These are phyloP conservation scores for Gallinago media DNA, from an alignment of 2,113 vertebrate species.

Conservation along the genomic window DNA sequence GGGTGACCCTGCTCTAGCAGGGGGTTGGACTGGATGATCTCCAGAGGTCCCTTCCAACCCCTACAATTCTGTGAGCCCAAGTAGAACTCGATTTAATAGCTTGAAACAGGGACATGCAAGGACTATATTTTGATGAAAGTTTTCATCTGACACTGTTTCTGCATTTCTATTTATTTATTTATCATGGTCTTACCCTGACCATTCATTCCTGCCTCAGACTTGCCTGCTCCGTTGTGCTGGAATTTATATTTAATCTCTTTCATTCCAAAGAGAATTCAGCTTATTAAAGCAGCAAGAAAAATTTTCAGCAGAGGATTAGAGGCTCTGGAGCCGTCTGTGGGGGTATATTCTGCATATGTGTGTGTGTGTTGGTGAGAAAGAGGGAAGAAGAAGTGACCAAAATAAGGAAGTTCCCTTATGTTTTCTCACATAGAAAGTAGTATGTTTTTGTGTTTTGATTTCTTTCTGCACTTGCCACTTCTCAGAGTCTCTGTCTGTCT, in stretches of 20 bases:
- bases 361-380: conserved; percentile 11
- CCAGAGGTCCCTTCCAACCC: too few species aligned
- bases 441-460: not conserved
- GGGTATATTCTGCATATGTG: not conserved
- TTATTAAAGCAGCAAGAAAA: not conserved
- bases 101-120: not conserved
- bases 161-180: not conserved
- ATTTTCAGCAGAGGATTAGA: conserved; percentile 6
- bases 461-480: not conserved
- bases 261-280: conserved; percentile 40
- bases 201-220: not conserved
- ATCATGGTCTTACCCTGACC: not conserved
- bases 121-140: not conserved
- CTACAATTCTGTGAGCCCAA: not conserved
- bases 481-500: not conserved
- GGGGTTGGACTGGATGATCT: too few species aligned
- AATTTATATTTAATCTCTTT: conserved; percentile 26
- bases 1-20: too few species aligned
- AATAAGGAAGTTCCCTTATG: not conserved
- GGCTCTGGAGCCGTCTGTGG: not conserved
- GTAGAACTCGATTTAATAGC: not conserved
- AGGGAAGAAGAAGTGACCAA: conserved; percentile 30
- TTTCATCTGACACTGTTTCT: not conserved
- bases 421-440: conserved; percentile 8
- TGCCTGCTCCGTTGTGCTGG: not conserved